Percentiles rank a stretch among this genome's conserved stretches.
phyloP scores from a whole-genome alignment of 2,888 invertebrate genomes.

The Chloromyia formosa region DNA sequence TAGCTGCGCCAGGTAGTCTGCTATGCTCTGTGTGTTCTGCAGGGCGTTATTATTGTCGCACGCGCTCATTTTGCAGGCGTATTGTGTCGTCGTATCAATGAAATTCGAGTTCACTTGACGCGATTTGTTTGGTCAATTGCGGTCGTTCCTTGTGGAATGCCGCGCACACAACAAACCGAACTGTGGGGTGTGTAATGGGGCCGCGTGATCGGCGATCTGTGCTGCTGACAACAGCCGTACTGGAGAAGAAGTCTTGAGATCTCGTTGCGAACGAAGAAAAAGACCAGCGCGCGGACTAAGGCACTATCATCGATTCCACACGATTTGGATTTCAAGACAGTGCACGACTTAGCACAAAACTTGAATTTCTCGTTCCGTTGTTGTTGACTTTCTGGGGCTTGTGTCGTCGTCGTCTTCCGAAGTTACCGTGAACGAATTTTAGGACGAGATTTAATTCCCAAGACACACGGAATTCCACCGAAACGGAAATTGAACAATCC shows the following conservation, averaged over 20 bases:
- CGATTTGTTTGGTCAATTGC: neutral
- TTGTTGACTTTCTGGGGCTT: slow-evolving; percentile 13
- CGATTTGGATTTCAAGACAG: no score
- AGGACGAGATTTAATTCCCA: no score
- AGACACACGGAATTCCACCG: neutral
- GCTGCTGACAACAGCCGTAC: no score
- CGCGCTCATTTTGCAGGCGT: slow-evolving; percentile 60
- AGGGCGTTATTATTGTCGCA: slow-evolving; percentile 62
- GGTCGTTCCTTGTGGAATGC: no score
- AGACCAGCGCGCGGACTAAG: neutral
- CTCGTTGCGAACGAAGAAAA: neutral
- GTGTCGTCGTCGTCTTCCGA: neutral
- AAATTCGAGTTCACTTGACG: slow-evolving; percentile 6
- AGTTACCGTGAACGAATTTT: neutral
- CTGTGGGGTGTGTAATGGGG: no score
- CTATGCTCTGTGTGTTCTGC: slow-evolving; percentile 92
- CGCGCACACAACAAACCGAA: no score
- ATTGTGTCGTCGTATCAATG: slow-evolving; percentile 14
- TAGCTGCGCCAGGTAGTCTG: slow-evolving; percentile 99
- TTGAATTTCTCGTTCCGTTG: slow-evolving; percentile 10
- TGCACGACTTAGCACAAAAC: neutral
- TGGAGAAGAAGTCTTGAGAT: neutral
- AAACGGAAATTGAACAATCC: no score
- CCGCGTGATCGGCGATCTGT: no score
- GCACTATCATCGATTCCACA: neutral